These are phyloP conservation scores for Abramis brama DNA, from an alignment of 2,113 vertebrate genomes.

Conservation along the genomic window DNA sequence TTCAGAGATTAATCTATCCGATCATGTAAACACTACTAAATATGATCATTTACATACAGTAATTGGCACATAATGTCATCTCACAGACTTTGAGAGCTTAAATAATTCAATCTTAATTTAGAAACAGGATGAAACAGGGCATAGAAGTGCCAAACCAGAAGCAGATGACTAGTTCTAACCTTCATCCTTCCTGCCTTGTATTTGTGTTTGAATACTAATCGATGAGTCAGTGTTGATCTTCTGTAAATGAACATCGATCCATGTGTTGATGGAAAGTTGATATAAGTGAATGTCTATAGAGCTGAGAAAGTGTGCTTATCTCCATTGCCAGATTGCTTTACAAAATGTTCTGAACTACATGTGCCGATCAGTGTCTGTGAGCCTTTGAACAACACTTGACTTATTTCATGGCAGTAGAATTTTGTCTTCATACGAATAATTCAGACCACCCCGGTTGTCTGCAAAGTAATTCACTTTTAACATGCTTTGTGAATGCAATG, in stretches of 20 bases:
- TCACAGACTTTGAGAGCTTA: slow-evolving; percentile 6
- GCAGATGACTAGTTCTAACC: no score
- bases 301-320: neutral
- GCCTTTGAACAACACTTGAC: neutral
- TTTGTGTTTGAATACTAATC: neutral
- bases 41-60: neutral
- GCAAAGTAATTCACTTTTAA: neutral
- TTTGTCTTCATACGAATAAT: neutral
- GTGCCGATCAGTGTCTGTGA: neutral
- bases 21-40: neutral
- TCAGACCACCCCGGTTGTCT: neutral
- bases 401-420: neutral
- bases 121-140: neutral
- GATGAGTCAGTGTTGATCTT: neutral
- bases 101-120: slow-evolving; percentile 32
- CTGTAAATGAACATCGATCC: neutral
- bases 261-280: slow-evolving; percentile 3
- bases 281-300: neutral
- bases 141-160: neutral
- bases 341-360: neutral
- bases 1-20: neutral
- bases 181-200: no score
- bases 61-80: neutral
- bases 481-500: no score
- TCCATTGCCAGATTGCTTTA: neutral